Base-by-base conservation (phyloP, 2,113 vertebrate species). In the Alethe diademata region DNA sequence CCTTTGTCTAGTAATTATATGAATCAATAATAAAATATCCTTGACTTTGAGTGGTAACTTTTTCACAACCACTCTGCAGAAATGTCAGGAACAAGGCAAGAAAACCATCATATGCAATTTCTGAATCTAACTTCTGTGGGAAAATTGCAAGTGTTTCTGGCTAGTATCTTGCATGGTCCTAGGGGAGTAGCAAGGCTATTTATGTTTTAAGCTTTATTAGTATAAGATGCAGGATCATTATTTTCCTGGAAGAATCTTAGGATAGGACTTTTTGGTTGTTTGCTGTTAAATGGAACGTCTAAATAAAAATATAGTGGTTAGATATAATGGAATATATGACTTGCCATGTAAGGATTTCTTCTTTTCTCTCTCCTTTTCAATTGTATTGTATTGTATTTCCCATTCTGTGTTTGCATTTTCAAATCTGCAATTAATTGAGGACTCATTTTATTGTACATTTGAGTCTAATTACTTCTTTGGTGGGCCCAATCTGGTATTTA, bases 231-330 rank as follows among this genome's bases (percentile, higher is more conserved):
- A 87, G 26, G 25, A 61, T 53, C 56, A 60, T 61, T 84, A 54
- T 85, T 92, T 93, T 93, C 70, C 45, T 87, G 70, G 61, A 92
- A 95, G 26, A 92, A 93, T 82, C 58, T 57, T 78, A 31, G 61
- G n/a, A 71, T 54, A 66, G 24, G 18, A 9, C 8, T 86, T 82
- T 82, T 58, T 38, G 42, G 33, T 78, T 90, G n/a, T 70, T 87
- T 90, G 12, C 35, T 88, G 12, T 65, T 84, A 88, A 91, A 19
- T 69, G 28, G 36, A 86, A 84, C 22, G 45, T 65, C 73, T 92
- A 91, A 91, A 92, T 67, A 96, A 72, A 92, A 82, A n/a, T 75
- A 60, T 26, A 65, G 70, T 51, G 65, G 73, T 92, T 87, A 83
- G 51, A 95, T 87, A 87, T 54, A 92, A 81, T 45, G 10, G 45